These are phyloP conservation scores for Dilophus febrilis DNA, from an alignment of 2,888 invertebrate species.

Conservation along the genomic window DNA sequence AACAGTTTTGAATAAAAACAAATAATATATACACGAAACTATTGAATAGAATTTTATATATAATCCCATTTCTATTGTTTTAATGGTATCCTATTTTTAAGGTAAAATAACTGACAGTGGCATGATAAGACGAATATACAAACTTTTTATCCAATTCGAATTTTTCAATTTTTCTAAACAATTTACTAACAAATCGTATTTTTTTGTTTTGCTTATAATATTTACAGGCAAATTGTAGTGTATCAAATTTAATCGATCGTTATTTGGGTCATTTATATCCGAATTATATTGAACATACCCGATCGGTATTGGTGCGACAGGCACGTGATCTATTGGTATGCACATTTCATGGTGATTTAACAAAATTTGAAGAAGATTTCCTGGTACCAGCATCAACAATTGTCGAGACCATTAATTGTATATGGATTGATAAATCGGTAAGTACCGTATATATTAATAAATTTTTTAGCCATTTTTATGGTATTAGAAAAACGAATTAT, in stretches of 20 bases:
- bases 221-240: constrained; percentile 10
- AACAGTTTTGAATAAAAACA: no score
- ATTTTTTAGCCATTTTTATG: neutral
- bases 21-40: no score
- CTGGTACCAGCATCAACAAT: constrained; percentile 41
- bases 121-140: no score
- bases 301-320: constrained; percentile 44
- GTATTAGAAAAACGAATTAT: no score
- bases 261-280: constrained; percentile 46
- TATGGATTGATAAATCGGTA: constrained; percentile 26
- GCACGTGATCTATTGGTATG: constrained; percentile 50
- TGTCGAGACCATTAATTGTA: constrained; percentile 35
- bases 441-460: constrained; percentile 13
- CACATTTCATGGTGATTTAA: constrained; percentile 44
- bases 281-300: constrained; percentile 36
- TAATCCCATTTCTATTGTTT: no score
- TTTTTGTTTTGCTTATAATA: neutral
- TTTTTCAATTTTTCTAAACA: neutral
- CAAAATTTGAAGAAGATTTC: constrained; percentile 43
- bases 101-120: no score
- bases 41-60: no score
- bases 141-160: neutral
- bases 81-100: no score
- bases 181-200: neutral
- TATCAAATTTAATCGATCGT: constrained; percentile 35